These are phyloP conservation scores for Eumerus sabulonum DNA, from an alignment of 2,888 invertebrate species.

Conservation along the genomic window DNA sequence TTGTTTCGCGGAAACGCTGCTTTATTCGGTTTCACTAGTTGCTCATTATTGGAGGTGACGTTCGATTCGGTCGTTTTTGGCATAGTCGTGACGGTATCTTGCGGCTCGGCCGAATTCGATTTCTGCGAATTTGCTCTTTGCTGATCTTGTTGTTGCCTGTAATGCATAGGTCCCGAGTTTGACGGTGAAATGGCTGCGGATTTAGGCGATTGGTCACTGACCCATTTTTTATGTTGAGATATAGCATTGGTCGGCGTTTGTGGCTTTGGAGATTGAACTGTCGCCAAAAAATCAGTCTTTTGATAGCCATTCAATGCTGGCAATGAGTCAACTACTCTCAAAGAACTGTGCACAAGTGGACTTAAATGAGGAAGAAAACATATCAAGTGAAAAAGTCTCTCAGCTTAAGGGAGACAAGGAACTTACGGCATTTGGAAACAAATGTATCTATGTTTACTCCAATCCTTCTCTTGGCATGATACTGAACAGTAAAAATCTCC, in stretches of 20 bases:
- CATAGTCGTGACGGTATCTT: neutral
- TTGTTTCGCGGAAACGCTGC: slow-evolving; percentile 51
- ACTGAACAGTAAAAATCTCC: slow-evolving; percentile 72
- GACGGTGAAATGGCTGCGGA: too few relatives aligned
- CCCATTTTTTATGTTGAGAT: slow-evolving; percentile 24
- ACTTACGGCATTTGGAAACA: slow-evolving; percentile 72
- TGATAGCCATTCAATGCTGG: slow-evolving; percentile 41
- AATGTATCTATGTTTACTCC: slow-evolving; percentile 71
- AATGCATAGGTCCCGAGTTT: too few relatives aligned
- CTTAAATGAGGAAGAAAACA: slow-evolving; percentile 9
- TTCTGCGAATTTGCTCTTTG: slow-evolving; percentile 3
- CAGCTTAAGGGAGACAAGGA: neutral
- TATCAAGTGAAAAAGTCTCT: neutral
- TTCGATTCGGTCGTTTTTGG: neutral
- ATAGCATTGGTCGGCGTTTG: neutral
- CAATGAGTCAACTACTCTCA: neutral
- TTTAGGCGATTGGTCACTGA: neutral
- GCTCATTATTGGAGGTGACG: neutral
- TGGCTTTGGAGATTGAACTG: neutral
- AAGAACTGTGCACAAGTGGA: slow-evolving; percentile 30
- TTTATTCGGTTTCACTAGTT: slow-evolving; percentile 16
- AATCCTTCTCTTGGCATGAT: slow-evolving; percentile 71
- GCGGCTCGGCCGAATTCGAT: neutral
- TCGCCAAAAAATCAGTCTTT: slow-evolving; percentile 8
- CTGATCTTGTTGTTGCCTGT: slow-evolving; percentile 6